Conservation (phyloP, 1,140 invertebrate species). For the Macrobrachium rosenbergii region DNA sequence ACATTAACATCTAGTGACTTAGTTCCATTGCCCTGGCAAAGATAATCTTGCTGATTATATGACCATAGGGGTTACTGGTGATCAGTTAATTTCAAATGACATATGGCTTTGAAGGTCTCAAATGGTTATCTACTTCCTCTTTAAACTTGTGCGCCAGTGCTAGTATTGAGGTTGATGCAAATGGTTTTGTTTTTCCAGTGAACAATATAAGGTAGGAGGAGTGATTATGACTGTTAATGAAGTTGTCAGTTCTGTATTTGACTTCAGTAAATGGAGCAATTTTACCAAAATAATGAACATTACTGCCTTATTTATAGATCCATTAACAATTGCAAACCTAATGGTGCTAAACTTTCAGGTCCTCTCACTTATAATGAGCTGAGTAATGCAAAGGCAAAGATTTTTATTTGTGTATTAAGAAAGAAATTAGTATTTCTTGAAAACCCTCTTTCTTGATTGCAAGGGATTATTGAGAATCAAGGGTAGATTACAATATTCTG, state of each 20-base stretch:
- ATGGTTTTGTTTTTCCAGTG: conserved; percentile 2
- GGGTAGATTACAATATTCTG: too few species aligned
- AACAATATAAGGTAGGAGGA: conserved; percentile 9
- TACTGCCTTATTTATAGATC: neutral
- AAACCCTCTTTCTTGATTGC: conserved; percentile 2
- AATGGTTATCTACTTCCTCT: too few species aligned
- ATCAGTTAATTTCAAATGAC: too few species aligned
- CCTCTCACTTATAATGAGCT: conserved; percentile 6
- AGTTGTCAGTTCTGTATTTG: neutral
- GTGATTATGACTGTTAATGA: too few species aligned
- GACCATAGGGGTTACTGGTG: too few species aligned
- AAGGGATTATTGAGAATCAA: conserved; percentile 25
- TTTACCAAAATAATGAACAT: too few species aligned
- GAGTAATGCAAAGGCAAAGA: conserved; percentile 10
- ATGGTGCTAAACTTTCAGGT: neutral
- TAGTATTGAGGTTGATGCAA: neutral
- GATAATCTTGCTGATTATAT: neutral
- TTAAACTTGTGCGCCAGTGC: neutral
- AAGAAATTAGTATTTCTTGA: conserved; percentile 1
- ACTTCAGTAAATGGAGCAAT: neutral
- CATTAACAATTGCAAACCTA: too few species aligned
- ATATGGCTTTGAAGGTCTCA: too few species aligned
- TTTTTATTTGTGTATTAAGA: conserved; percentile 6
- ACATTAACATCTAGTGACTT: too few species aligned
- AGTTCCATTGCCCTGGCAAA: too few species aligned